Percentiles rank a stretch among this genome's conserved stretches.
Evolutionary conservation across 2,888 invertebrate species (phyloP).

Genomic region (Drosophila nr. perissopoda): DNA sequence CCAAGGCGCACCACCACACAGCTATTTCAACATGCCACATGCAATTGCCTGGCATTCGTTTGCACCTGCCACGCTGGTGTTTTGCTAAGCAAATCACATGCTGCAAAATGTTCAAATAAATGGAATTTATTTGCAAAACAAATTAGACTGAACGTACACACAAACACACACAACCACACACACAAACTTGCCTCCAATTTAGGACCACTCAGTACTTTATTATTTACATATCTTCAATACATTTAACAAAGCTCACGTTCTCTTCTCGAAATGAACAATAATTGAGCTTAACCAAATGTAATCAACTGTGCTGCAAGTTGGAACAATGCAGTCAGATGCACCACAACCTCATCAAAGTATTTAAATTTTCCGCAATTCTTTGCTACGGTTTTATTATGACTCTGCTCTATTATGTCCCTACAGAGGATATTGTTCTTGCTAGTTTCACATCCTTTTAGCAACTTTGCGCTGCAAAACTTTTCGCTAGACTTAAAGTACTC

Average conservation of each 20-base stretch:
- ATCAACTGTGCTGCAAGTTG: background rate
- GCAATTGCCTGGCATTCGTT: conserved; percentile 19
- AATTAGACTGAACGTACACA: conserved; percentile 14
- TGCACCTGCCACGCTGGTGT: conserved; percentile 13
- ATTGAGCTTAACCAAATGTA: background rate
- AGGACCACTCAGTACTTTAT: background rate
- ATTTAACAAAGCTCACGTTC: background rate
- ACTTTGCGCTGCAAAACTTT: conserved; percentile 36
- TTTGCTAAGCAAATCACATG: conserved; percentile 7
- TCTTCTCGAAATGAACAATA: background rate
- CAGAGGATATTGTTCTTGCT: background rate
- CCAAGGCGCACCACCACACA: conserved; percentile 21
- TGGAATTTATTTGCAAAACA: conserved; percentile 45
- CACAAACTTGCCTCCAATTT: background rate
- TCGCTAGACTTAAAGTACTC: background rate
- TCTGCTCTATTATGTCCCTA: background rate
- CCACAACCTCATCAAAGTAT: conserved; percentile 27
- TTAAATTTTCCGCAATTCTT: conserved; percentile 36
- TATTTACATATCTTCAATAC: background rate
- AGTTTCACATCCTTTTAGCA: conserved; percentile 15
- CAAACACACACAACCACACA: background rate
- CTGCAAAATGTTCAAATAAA: conserved; percentile 30
- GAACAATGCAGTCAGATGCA: background rate
- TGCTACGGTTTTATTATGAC: conserved; percentile 30
- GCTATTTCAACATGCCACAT: conserved; percentile 11